Percentiles rank a stretch among this genome's conserved stretches.
phyloP scores from a whole-genome alignment of 2,797 vertebrate species.

The Gorsachius magnificus region DNA sequence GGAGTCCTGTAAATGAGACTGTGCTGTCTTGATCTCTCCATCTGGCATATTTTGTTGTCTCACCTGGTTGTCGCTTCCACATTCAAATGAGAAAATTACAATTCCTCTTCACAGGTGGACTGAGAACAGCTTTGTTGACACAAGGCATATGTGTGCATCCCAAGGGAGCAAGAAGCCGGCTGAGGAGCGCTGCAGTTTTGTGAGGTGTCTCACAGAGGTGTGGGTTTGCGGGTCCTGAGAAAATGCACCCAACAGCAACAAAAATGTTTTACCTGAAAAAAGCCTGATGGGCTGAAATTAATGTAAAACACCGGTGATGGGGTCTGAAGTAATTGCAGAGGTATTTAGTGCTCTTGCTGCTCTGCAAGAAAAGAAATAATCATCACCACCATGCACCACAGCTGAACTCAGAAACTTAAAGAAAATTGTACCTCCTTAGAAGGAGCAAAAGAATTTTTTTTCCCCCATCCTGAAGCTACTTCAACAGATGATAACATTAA shows the following conservation, averaged over 20 bases:
- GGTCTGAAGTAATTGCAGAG: neutral
- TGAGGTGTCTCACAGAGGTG: neutral
- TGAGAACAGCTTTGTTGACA: neutral
- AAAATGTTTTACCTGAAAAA: neutral
- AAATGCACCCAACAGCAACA: neutral
- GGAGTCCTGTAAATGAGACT: neutral
- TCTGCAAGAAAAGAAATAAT: neutral
- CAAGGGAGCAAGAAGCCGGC: neutral
- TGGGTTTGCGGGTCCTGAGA: neutral
- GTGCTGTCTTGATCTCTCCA: neutral
- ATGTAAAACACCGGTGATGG: neutral
- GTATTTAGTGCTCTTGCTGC: neutral
- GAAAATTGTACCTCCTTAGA: neutral
- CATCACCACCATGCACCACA: neutral
- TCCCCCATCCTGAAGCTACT: neutral
- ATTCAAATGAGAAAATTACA: neutral
- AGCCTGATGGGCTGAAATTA: neutral
- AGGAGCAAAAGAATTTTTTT: neutral
- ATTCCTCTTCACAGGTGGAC: neutral
- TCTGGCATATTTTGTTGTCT: neutral
- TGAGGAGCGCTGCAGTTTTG: neutral
- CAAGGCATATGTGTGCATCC: rapidly evolving
- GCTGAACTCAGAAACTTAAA: neutral
- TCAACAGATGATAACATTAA: neutral
- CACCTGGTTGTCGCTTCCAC: neutral